phyloP scores from a whole-genome alignment of 2,797 vertebrate genomes.

The Tapirus indicus region DNA sequence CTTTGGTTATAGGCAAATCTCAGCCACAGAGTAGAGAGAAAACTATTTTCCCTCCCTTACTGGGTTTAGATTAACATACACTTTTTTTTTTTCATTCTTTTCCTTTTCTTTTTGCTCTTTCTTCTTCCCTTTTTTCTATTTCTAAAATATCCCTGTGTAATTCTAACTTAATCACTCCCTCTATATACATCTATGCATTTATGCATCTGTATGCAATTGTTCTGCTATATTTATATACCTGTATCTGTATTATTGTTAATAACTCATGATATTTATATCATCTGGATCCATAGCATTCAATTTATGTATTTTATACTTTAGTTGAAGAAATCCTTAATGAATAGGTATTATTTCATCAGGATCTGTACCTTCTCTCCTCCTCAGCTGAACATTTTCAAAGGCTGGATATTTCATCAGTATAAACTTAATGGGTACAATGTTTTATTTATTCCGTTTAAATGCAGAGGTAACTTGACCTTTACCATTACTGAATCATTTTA shows the following conservation, averaged over 20 bases:
- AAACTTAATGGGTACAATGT: background rate
- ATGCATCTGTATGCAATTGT: background rate
- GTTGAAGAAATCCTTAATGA: background rate
- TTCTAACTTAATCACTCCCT: background rate
- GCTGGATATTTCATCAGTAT: background rate
- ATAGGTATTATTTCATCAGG: background rate
- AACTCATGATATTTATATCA: background rate
- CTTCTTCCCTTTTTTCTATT: background rate
- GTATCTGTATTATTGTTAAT: background rate
- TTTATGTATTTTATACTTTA: background rate
- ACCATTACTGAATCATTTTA: conserved; percentile 1
- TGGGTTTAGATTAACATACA: background rate
- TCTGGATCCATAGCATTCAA: background rate
- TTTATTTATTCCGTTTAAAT: conserved; percentile 65
- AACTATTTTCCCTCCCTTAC: background rate
- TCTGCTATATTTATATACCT: background rate
- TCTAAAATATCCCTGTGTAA: background rate
- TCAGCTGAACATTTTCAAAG: background rate
- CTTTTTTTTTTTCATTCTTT: background rate
- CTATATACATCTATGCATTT: background rate
- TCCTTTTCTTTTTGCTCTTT: background rate
- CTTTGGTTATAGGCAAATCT: background rate
- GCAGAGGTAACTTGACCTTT: conserved; percentile 42
- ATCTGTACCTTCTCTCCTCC: background rate
- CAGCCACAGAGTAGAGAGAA: background rate